These are phyloP conservation scores for Montipora foliosa DNA, from an alignment of 64 coral and sea anemone species.

Conservation along the genomic window DNA sequence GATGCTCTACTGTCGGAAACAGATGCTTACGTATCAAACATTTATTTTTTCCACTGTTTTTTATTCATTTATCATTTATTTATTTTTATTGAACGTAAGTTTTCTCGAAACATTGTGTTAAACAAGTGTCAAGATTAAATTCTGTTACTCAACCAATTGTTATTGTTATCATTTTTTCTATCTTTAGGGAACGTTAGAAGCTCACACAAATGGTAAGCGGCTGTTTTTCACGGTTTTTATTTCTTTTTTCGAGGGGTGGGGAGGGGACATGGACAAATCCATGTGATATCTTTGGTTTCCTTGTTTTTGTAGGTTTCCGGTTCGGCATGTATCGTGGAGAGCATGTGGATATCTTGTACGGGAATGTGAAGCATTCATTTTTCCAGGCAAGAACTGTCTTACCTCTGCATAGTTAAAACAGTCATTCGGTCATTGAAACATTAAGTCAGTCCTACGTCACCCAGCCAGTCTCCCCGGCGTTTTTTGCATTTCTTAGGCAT, in stretches of 20 bases:
- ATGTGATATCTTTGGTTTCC: background rate
- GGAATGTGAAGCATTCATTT: constrained; percentile 96
- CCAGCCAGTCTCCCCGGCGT: no score
- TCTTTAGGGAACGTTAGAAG: constrained; percentile 93
- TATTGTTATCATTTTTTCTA: background rate
- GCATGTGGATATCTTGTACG: constrained; percentile 95
- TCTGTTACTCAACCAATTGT: no score
- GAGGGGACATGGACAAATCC: background rate
- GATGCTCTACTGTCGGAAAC: no score
- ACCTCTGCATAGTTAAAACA: background rate
- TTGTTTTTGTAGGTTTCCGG: constrained; percentile 80
- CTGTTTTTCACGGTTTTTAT: background rate
- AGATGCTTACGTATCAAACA: no score
- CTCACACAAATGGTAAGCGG: constrained; percentile 85
- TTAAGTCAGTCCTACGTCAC: no score
- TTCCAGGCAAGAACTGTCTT: constrained; percentile 80
- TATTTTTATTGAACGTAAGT: no score
- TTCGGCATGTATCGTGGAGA: constrained; percentile 93
- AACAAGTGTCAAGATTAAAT: background rate
- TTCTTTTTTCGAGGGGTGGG: background rate
- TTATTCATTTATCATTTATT: no score
- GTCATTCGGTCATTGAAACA: background rate
- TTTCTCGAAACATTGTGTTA: background rate
- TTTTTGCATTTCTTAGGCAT: no score
- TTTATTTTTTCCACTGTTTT: no score